Conservation (phyloP, 2,113 vertebrate genomes). For the Zapornia atra region DNA sequence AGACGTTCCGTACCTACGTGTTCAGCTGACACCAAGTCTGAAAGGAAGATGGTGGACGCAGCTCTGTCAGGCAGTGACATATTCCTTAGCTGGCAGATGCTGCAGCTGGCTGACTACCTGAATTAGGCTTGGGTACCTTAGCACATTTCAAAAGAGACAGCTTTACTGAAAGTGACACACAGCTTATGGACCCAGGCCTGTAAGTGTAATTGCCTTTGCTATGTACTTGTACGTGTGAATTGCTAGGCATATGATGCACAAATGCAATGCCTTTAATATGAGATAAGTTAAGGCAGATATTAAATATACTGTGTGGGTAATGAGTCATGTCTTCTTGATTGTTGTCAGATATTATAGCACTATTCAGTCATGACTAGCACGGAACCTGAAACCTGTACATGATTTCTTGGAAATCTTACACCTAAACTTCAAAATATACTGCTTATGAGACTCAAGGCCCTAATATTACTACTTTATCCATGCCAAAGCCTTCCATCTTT, state of each 20-base stretch:
- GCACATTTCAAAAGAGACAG: constrained; percentile 28
- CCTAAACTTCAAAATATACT: not conserved
- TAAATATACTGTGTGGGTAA: not conserved
- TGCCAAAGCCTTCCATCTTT: not conserved
- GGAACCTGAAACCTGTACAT: not conserved
- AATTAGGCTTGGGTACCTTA: constrained; percentile 46
- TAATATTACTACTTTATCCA: not conserved
- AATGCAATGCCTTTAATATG: not conserved
- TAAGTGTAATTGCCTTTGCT: constrained; percentile 43
- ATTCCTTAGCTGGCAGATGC: constrained; percentile 21
- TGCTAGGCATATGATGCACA: not conserved
- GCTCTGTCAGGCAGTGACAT: not conserved
- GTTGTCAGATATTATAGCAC: not conserved
- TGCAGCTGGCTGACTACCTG: constrained; percentile 45
- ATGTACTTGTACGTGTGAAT: not conserved
- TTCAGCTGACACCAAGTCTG: not conserved
- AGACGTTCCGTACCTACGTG: not conserved
- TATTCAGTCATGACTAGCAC: not conserved
- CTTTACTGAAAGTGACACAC: constrained; percentile 32
- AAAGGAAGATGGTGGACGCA: not conserved
- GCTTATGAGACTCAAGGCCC: not conserved
- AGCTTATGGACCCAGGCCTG: constrained; percentile 28
- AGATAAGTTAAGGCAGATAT: not conserved
- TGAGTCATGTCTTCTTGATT: not conserved
- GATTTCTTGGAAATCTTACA: not conserved